A percentile compares a stretch with the other conserved stretches of the same genome.
These are phyloP conservation scores for Thalpophila matura DNA, from an alignment of 2,888 invertebrate genomes.

Conservation along the genomic window DNA sequence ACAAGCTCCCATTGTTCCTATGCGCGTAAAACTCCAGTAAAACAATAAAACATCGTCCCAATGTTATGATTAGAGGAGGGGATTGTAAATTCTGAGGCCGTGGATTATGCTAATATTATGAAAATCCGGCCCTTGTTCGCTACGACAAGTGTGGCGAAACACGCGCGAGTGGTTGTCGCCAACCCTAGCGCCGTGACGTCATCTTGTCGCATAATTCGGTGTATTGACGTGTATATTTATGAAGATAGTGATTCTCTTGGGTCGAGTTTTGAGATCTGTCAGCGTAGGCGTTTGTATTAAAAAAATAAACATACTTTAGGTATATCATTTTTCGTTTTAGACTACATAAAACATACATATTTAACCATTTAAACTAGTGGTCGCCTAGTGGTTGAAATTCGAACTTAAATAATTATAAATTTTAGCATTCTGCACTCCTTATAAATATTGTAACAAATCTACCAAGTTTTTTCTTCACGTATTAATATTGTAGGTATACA, in stretches of 20 bases:
- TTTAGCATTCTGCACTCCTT: too few relatives aligned
- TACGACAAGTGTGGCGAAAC: constrained; percentile 70
- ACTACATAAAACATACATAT: too few relatives aligned
- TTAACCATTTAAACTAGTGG: too few relatives aligned
- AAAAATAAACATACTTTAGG: neutral
- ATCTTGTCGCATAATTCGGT: constrained; percentile 71
- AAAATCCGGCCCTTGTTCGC: constrained; percentile 74
- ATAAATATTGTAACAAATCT: too few relatives aligned
- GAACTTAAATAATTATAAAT: too few relatives aligned
- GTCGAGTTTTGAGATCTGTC: constrained; percentile 10
- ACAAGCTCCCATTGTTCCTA: constrained; percentile 55
- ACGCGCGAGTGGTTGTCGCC: constrained; percentile 60
- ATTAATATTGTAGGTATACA: too few relatives aligned
- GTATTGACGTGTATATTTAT: constrained; percentile 60
- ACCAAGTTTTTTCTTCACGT: too few relatives aligned
- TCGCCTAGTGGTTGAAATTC: too few relatives aligned
- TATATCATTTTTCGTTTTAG: neutral
- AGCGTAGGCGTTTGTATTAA: neutral
- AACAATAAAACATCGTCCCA: constrained; percentile 63
- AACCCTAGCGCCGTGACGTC: constrained; percentile 68
- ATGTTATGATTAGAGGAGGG: constrained; percentile 68
- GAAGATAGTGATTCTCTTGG: constrained; percentile 25
- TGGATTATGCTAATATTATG: constrained; percentile 84
- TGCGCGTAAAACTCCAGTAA: constrained; percentile 55
- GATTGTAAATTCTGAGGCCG: constrained; percentile 62